Percentiles rank a stretch among this genome's conserved stretches.
phyloP scores from a whole-genome alignment of 2,113 vertebrate genomes.

The Miniopterus natalensis region DNA sequence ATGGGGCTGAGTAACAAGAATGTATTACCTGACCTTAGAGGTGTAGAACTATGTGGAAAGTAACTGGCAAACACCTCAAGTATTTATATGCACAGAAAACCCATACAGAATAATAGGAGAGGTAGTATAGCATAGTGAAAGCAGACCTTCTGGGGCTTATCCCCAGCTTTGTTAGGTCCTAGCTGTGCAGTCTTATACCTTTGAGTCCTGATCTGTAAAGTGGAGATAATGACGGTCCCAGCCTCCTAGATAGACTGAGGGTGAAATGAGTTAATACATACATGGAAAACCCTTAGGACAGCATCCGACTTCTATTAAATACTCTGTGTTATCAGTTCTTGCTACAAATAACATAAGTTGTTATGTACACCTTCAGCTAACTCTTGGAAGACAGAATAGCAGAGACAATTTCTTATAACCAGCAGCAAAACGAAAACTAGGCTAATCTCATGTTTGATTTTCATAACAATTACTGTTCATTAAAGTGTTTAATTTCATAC shows the following conservation, averaged over 20 bases:
- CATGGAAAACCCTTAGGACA: neutral
- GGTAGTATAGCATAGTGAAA: neutral
- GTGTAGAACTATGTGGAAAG: neutral
- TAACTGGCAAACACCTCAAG: neutral
- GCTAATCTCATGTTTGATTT: conserved; percentile 47
- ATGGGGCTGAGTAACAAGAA: neutral
- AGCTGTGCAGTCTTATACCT: neutral
- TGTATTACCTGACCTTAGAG: neutral
- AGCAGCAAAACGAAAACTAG: conserved; percentile 3
- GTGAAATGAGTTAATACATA: neutral
- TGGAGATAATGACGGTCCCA: neutral
- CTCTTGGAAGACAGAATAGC: neutral
- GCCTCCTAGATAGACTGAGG: neutral
- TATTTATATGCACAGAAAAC: neutral
- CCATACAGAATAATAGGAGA: neutral
- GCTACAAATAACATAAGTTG: neutral
- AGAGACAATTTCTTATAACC: conserved; percentile 35
- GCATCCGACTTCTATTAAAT: conserved; percentile 8
- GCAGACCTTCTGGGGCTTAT: neutral
- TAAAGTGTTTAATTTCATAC: conserved; percentile 32
- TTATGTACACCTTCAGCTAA: neutral
- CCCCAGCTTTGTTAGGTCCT: neutral
- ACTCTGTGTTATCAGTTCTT: neutral
- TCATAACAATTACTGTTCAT: neutral
- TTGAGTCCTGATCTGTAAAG: neutral